phyloP scores from a whole-genome alignment of 2,113 vertebrate species.

The Vulpes vulpes region DNA sequence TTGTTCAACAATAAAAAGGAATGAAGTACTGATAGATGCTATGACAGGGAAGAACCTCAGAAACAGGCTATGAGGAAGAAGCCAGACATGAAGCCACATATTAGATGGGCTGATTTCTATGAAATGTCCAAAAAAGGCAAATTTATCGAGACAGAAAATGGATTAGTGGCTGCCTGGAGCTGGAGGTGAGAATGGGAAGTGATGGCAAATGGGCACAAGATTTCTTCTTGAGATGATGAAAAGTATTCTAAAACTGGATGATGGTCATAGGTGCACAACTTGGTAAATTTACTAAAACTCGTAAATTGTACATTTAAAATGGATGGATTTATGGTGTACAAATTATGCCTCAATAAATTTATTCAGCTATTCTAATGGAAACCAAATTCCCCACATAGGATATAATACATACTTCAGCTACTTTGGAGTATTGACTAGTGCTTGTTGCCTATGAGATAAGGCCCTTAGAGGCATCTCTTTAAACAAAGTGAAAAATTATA shows the following conservation, averaged over 20 bases:
- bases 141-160: neutral
- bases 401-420: neutral
- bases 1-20: neutral
- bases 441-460: neutral
- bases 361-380: conserved; percentile 9
- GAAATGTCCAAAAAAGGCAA: conserved; percentile 21
- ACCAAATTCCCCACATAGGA: neutral
- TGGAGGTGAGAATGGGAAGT: neutral
- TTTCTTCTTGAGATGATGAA: neutral
- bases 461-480: neutral
- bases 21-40: neutral
- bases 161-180: neutral
- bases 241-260: conserved; percentile 15
- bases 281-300: neutral
- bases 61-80: neutral
- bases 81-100: neutral
- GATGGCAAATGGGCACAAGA: neutral
- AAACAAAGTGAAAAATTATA: neutral
- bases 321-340: neutral
- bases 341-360: neutral
- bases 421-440: neutral
- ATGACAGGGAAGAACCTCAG: neutral
- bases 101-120: neutral
- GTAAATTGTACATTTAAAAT: neutral
- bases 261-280: neutral